Conservation (phyloP, 1,140 invertebrate species). For the Tetraneura akinire region DNA sequence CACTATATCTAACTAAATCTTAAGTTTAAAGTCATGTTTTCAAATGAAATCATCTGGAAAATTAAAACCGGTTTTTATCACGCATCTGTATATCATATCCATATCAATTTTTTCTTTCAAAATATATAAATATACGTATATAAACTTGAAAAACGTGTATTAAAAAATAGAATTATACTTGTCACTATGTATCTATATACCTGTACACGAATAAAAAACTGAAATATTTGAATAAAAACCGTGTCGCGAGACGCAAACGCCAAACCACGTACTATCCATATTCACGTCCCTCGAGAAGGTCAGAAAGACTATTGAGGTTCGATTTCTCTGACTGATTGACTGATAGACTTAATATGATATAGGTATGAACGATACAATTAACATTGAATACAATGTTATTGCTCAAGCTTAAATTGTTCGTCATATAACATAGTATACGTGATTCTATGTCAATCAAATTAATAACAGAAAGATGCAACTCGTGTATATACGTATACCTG, state of each 20-base stretch:
- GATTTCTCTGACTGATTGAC: conserved; percentile 33
- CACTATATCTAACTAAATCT: background rate
- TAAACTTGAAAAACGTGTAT: conserved; percentile 27
- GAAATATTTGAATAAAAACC: background rate
- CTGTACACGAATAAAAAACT: too few species aligned
- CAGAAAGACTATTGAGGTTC: background rate
- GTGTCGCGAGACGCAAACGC: conserved; percentile 32
- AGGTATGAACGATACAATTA: too few species aligned
- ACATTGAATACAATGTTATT: background rate
- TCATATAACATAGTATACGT: background rate
- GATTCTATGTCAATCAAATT: background rate
- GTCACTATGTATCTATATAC: background rate
- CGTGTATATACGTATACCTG: too few species aligned
- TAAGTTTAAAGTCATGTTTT: conserved; percentile 2
- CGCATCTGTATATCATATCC: background rate
- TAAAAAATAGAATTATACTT: background rate
- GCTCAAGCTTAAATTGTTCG: background rate
- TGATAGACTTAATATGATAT: background rate
- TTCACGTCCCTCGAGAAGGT: conserved; percentile 41
- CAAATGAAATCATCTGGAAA: background rate
- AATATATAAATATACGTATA: background rate
- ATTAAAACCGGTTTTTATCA: conserved; percentile 9
- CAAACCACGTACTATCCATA: background rate
- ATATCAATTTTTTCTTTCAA: background rate
- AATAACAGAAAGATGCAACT: too few species aligned